Base-by-base conservation (phyloP, 2,113 vertebrate species). In the Xiphophorus hellerii region DNA sequence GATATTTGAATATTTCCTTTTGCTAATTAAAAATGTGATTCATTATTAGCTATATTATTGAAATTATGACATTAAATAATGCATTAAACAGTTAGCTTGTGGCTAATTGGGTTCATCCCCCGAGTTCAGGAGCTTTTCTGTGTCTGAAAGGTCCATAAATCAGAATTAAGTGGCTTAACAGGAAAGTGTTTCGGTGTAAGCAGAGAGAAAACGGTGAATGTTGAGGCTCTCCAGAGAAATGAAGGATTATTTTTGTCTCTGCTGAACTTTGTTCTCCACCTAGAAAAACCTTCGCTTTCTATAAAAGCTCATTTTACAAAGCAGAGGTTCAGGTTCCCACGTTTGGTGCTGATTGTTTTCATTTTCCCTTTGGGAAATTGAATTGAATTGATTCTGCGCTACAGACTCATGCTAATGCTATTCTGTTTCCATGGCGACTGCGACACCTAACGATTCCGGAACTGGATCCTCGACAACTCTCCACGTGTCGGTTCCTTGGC, bases 391-490 rank as follows among this genome's bases (percentile, higher is more conserved):
- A n/a, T 9, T 25, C 17, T 58, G 5, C 5, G 25, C 20, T 11
- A n/a, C 20, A 3, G 22, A 58, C 25, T n/a, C 51, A 11, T 31
- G 31, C 6, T n/a, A 76, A 63, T 30, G 69, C 31, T 33, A 28
- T 12, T 5, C 22, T 5, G 80, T 81, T 81, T 64, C 74, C 13
- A 63, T 25, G 74, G 80, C 29, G n/a, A 81, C 69, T 17, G 11
- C 62, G 17, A 37, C 61, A 22, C 28, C 48, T 39, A 60, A 44
- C 25, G 5, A 51, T 25, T 60, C 62, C 48, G 27, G 62, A 67
- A 62, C 73, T 27, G 54, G 35, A 69, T 4, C 66, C 37, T 13
- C 0, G 37, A 27, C 13, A 42, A 64, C 65, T 27, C 60, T 60
- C 60, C 61, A 17, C 25, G 1, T 69, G 62, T 69, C 37, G 39